These are phyloP conservation scores for Sebastolobus alascanus DNA, from an alignment of 2,797 vertebrate genomes.

Conservation along the genomic window DNA sequence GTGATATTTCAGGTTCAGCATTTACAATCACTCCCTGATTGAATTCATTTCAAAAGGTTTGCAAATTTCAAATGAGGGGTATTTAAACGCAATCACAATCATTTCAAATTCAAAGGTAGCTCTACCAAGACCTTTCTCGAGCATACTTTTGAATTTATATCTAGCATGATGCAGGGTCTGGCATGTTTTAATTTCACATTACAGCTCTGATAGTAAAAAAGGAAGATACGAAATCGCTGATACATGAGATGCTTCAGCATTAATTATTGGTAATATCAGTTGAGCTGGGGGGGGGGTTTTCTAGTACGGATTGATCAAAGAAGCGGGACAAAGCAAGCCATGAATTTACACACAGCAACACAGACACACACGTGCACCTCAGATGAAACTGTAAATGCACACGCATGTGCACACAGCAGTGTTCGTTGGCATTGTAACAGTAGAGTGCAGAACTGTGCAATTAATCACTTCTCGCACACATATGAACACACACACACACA, in stretches of 20 bases:
- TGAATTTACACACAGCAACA: conserved; percentile 13
- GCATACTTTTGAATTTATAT: conserved; percentile 23
- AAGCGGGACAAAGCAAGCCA: not conserved
- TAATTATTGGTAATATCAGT: conserved; percentile 28
- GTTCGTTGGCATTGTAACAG: conserved; percentile 39
- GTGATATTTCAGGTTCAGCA: conserved; percentile 13
- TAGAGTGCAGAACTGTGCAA: conserved; percentile 41
- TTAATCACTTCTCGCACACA: conserved; percentile 44
- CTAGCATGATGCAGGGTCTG: conserved; percentile 19
- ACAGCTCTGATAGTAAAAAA: conserved; percentile 18
- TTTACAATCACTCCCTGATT: conserved; percentile 33
- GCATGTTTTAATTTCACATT: conserved; percentile 32
- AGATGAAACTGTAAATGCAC: conserved; percentile 13
- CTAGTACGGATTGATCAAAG: conserved; percentile 12
- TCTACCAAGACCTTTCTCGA: not conserved
- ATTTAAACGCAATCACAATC: conserved; percentile 57
- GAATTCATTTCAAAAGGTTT: conserved; percentile 34
- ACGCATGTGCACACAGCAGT: not conserved
- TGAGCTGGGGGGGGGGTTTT: not conserved
- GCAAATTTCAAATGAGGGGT: conserved; percentile 32
- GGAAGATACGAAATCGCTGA: conserved; percentile 5
- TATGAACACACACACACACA: not conserved
- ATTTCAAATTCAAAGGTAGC: conserved; percentile 54
- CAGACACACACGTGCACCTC: not conserved
- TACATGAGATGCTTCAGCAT: conserved; percentile 16